Percentiles rank a stretch among this genome's conserved stretches.
Evolutionary conservation across 2,113 vertebrate species (phyloP).

Genomic region (Collichthys lucidus): DNA sequence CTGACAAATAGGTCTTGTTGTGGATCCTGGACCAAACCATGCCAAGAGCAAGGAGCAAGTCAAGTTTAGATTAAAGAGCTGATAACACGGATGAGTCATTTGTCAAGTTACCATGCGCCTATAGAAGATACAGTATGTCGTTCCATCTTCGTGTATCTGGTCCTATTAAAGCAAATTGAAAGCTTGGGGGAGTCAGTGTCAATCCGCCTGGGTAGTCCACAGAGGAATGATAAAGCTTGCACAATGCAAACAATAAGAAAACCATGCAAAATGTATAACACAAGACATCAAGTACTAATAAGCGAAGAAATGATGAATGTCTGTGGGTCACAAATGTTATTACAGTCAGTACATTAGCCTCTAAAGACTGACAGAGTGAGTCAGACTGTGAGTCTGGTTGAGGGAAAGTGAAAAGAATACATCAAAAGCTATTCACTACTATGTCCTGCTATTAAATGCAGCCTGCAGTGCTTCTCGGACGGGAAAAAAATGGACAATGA

Average conservation of each 20-base stretch:
- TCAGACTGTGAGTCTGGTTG: not conserved
- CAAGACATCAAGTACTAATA: not conserved
- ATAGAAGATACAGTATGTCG: not conserved
- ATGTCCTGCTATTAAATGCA: conserved; percentile 6
- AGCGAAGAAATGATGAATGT: not conserved
- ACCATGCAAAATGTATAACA: not conserved
- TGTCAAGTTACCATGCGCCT: conserved; percentile 11
- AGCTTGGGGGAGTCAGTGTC: conserved; percentile 20
- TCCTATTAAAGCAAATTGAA: conserved; percentile 43
- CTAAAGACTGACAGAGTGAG: not conserved
- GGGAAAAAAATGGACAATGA: conserved; percentile 18
- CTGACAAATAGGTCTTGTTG: conserved; percentile 32
- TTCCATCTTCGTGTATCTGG: conserved; percentile 17
- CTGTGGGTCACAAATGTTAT: not conserved
- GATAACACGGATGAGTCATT: conserved; percentile 28
- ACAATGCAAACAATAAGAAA: not conserved
- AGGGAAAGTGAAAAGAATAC: not conserved
- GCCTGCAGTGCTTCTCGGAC: not conserved
- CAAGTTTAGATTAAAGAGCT: conserved; percentile 33
- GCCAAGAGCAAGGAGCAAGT: conserved; percentile 18
- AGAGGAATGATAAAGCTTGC: not conserved
- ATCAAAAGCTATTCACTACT: not conserved
- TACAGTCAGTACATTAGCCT: not conserved
- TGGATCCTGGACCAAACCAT: conserved; percentile 20
- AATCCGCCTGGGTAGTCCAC: conserved; percentile 21